phyloP scores from a whole-genome alignment of 2,113 vertebrate genomes.

The Ciconia maguari region DNA sequence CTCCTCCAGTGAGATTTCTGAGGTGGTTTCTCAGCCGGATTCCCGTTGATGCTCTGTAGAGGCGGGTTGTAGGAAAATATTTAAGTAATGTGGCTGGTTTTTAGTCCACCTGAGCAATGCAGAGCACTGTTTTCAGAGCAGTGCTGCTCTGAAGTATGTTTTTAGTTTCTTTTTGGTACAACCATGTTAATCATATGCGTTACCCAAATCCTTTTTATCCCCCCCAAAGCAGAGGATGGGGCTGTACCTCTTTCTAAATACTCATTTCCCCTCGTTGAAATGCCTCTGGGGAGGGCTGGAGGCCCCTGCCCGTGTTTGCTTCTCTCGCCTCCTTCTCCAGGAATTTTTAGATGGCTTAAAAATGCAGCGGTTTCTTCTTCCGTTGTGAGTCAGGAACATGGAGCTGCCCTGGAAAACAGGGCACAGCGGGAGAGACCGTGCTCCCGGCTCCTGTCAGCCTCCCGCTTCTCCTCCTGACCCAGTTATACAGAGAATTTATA shows the following conservation, averaged over 20 bases:
- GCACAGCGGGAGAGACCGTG: not conserved
- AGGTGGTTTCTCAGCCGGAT: not conserved
- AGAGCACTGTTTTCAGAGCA: not conserved
- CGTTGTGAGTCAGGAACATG: accelerated
- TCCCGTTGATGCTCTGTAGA: not conserved
- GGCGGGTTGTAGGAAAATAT: not conserved
- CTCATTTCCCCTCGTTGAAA: not conserved
- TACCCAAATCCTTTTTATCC: not conserved
- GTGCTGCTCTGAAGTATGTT: not conserved
- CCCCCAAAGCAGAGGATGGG: not conserved
- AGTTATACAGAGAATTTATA: conserved; percentile 38
- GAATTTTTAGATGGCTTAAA: conserved; percentile 22
- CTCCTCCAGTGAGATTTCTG: not conserved
- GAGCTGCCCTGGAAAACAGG: conserved; percentile 18
- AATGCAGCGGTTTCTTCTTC: not conserved
- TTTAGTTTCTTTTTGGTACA: not conserved
- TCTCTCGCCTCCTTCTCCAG: not conserved
- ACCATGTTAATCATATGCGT: not conserved
- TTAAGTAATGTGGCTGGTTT: not conserved
- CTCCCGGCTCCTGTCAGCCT: not conserved
- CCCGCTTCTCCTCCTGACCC: conserved; percentile 49
- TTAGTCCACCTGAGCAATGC: not conserved
- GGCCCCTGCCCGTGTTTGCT: not conserved
- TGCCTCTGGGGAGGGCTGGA: not conserved
- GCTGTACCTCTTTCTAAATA: not conserved